phyloP scores from a whole-genome alignment of 2,113 vertebrate genomes.

The Hyaena hyaena region DNA sequence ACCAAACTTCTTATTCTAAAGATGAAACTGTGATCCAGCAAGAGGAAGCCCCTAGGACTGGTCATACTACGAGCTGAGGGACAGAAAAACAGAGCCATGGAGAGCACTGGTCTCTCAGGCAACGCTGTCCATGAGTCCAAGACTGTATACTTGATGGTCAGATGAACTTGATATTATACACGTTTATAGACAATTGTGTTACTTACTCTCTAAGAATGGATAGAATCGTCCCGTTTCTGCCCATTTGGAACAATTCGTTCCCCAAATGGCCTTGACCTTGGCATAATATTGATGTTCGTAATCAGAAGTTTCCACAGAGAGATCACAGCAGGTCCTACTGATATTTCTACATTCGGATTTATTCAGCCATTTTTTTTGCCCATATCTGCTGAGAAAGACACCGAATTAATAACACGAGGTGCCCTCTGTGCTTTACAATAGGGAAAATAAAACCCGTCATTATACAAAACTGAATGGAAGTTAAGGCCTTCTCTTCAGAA shows the following conservation, averaged over 20 bases:
- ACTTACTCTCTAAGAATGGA: conserved; percentile 93
- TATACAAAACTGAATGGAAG: conserved; percentile 65
- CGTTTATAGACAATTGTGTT: not conserved
- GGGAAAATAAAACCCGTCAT: conserved; percentile 23
- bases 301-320: conserved; percentile 90
- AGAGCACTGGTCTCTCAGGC: not conserved
- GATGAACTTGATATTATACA: not conserved
- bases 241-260: conserved; percentile 87
- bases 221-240: conserved; percentile 87
- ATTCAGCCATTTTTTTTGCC: conserved; percentile 89
- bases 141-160: accelerated
- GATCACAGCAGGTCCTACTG: conserved; percentile 89
- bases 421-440: not conserved
- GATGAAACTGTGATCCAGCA: not conserved
- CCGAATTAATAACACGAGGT: conserved; percentile 51
- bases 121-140: not conserved
- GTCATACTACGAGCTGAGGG: not conserved
- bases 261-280: conserved; percentile 87
- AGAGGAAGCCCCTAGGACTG: not conserved
- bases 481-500: conserved; percentile 54
- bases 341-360: conserved; percentile 87
- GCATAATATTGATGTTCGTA: conserved; percentile 88
- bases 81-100: not conserved
- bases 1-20: not conserved
- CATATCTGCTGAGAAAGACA: conserved; percentile 88